Conservation (phyloP, 1,140 invertebrate genomes). For the Rhizoglyphus robini region DNA sequence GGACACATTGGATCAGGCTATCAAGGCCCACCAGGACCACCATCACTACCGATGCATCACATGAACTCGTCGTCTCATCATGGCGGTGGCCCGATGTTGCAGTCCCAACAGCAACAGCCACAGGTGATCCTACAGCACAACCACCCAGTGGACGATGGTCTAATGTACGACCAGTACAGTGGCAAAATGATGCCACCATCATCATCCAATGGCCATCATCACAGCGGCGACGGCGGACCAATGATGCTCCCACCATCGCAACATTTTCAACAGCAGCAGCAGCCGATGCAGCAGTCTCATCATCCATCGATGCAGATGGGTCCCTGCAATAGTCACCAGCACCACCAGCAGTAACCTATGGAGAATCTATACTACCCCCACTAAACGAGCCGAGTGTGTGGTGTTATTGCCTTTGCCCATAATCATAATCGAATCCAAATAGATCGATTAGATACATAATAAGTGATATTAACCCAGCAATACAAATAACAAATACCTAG, state of each 20-base stretch:
- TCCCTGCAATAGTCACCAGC: neutral
- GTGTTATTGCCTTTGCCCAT: no score
- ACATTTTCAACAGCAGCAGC: neutral
- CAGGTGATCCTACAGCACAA: constrained; percentile 20
- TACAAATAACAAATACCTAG: no score
- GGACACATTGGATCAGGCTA: no score
- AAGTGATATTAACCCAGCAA: no score
- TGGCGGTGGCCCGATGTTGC: neutral
- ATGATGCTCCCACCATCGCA: neutral
- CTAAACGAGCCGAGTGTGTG: no score
- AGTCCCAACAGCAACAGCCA: constrained; percentile 2
- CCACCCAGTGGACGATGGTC: constrained; percentile 6
- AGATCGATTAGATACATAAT: no score
- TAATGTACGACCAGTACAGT: neutral
- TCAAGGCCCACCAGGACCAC: neutral
- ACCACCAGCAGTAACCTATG: neutral
- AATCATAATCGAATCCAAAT: no score
- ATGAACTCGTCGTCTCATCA: neutral
- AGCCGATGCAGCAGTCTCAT: neutral
- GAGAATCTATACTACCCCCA: neutral
- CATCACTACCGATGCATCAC: neutral
- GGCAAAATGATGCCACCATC: neutral
- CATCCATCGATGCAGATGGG: neutral
- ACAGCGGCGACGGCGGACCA: neutral
- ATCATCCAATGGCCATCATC: neutral